Base-by-base conservation (phyloP, 1,140 invertebrate species). In the Dinoponera quadriceps region DNA sequence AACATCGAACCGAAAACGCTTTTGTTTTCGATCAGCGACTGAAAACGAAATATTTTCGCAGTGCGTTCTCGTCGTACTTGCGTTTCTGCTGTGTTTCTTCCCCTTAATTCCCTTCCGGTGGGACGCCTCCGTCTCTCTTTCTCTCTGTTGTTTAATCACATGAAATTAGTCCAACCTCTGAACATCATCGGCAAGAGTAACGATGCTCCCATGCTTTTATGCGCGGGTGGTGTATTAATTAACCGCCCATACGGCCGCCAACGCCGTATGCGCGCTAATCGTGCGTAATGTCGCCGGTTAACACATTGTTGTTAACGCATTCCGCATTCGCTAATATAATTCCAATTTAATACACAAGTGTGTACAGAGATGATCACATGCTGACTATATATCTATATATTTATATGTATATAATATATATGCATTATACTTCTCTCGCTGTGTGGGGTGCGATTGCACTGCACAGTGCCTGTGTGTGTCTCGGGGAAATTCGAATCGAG, bases 251-350 rank as follows among this genome's bases (percentile, higher is more conserved):
- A 14, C 66, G 33, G 66, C n/a, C 57, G 44, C n/a, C 18, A 68
- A 77, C 25, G 0, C 38, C 22, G 44, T 77, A 22, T n/a, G 13
- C 22, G 25, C 57, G 22, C 65, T 54, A 77, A 77, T 66, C 27
- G 16, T 33, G n/a, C 29, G n/a, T 63, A 57, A 48, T 69, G 38
- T 65, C 57, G 57, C 9, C 22, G 25, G 51, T 80, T 80, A 80
- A 71, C 75, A 71, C 33, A 71, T 80, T 44, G 55, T 59, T 13
- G 33, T 71, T 71, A 80, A 80, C 33, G n/a, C 51, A 71, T 71
- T 80, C 55, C 22, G 16, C 63, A 48, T 29, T 20, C 44, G 27
- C 51, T 27, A n/a, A n/a, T n/a, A 13, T 80, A 71, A 20, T 57
- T 51, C 20, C 29, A 57, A 57, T 69, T 71, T 80, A 57, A 71